Evolutionary conservation across 2,113 vertebrate species (phyloP), one percentile per base, ranked within the genome.

Genomic region (Symphodus melops): DNA sequence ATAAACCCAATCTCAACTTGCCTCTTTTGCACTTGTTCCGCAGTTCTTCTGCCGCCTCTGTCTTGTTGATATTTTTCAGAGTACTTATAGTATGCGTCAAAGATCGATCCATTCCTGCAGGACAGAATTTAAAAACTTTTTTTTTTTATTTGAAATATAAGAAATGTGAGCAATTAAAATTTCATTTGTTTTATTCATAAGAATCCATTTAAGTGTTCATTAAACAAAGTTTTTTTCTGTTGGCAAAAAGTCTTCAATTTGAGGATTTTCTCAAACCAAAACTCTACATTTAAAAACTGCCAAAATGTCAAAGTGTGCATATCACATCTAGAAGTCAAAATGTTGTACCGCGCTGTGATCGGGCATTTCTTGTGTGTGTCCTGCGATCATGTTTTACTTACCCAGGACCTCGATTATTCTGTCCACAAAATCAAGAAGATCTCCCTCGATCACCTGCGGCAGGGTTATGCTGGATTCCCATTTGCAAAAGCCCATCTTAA

Each of bases 371-470:
- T 3, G 0, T 16, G 11, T 46, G 3, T 46, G 6, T 20, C 41
- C 17, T 37, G 23, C 8, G 23, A 13, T 20, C 20, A 7, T 17
- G 33, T 46, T 65, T 77, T 49, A n/a, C 73, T 75, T 68, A 92
- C 87, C 89, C 6, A 86, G 67, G 11, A 69, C 3, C 74, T 94
- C 92, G 6, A 94, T 41, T 23, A 86, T 79, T 44, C 28, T 87
- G 86, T 95, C 93, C 60, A 93, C 94, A 53, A 93, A 78, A 72
- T 93, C 91, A 4, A 95, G 89, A n/a, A 86, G 4, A 64, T 95
- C 94, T 28, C 78, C 75, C 1, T 91, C 85, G 52, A 78, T 20
- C 58, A 87, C 17, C 0, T 82, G 41, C 0, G 60, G 5, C 20
- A 64, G 20, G 0, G n/a, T 72, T 2, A 74, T 36, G 7, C 0